Evolutionary conservation across 37 sponge, comb jelly and placozoan species (phyloP), one percentile per base, ranked within the genome.

Genomic region (Beroe forskalii): DNA sequence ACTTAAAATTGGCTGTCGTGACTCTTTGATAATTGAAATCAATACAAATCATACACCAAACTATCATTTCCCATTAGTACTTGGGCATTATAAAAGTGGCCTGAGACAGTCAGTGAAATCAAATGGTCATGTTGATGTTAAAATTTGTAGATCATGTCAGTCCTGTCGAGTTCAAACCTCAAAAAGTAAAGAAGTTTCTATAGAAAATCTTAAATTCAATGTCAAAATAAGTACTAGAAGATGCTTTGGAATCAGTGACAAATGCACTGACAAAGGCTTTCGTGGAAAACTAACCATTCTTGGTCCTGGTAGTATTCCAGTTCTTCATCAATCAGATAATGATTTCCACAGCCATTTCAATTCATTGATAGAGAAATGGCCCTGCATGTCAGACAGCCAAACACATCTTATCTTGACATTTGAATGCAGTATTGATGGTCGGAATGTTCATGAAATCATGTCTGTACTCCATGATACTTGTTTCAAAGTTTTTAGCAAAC

Each of bases 401-500:
- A 44, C 55, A 4, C 86, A 80, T 30, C 86, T 80, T 27, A 80
- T 80, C 48, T n/a, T 80, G 43, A 44, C 42, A 44, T 80, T 80
- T 43, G 86, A 80, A 30, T 80, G 86, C 42, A 32, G 25, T 3
- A 23, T 80, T 4, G 14, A 24, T 9, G n/a, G 30, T n/a, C 12
- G n/a, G 30, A 80, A 41, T 30, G n/a, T 80, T 6, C 86, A 80
- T 24, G 24, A 44, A 30, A 80, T 80, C 1, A 80, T 80, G 86
- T 20, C 55, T 0, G 30, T 44, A 1, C 55, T 80, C 44, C 86
- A 44, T 43, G 86, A 80, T 24, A 44, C 72, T 3, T 69, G 72
- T 69, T 69, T 69, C 72, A 33, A 69, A 37, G 72, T 69, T 2
- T 69, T 69, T 37, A 69, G 38, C 39, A 69, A 69, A 35, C 32